phyloP scores from a whole-genome alignment of 2,797 vertebrate genomes.

The Tamandua tetradactyla region DNA sequence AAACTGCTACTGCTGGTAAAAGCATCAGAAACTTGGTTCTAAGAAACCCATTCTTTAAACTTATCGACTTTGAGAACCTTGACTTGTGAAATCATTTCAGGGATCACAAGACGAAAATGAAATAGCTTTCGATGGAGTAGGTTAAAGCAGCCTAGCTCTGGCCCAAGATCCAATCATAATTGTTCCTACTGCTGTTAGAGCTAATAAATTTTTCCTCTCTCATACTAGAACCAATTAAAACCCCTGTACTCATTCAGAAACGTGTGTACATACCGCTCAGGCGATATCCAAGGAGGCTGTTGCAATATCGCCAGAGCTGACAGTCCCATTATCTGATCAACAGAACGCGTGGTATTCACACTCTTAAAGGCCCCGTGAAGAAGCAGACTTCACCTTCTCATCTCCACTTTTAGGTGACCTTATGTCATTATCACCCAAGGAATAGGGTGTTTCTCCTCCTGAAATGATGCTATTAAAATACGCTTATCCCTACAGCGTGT shows the following conservation, averaged over 20 bases:
- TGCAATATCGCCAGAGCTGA: not conserved
- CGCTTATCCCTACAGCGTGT: not conserved
- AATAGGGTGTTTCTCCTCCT: not conserved
- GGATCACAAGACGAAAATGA: not conserved
- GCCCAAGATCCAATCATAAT: not conserved
- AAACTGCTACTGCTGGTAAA: not conserved
- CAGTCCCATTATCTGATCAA: not conserved
- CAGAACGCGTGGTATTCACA: not conserved
- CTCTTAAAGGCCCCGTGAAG: not conserved
- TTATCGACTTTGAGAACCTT: not conserved
- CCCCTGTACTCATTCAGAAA: not conserved
- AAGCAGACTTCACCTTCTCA: not conserved
- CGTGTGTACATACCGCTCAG: not conserved
- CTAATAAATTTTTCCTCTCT: not conserved
- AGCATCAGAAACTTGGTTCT: not conserved
- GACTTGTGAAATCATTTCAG: not conserved
- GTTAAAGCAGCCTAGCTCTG: not conserved
- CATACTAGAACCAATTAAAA: not conserved
- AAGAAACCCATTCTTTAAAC: not conserved
- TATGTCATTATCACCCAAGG: not conserved
- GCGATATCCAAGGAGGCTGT: too few relatives aligned
- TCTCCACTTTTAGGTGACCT: not conserved
- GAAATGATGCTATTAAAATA: not conserved
- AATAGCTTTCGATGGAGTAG: not conserved
- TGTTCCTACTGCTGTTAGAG: not conserved